Evolutionary conservation across 1,140 invertebrate species (phyloP), one percentile per base, ranked within the genome.

Genomic region (Neomicropteryx cornuta): DNA sequence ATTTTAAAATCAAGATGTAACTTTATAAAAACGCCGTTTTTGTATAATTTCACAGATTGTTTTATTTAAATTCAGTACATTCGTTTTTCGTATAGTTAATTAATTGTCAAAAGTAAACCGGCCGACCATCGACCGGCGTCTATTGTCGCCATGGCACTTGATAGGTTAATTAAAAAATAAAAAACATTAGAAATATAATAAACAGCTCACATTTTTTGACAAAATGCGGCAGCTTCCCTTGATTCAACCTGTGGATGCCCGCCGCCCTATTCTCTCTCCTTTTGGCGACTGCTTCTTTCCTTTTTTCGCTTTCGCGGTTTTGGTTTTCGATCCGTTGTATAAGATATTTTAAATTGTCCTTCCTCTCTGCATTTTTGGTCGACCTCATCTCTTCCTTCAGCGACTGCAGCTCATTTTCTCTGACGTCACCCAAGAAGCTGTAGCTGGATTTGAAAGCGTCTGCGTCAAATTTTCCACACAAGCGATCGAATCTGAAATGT

Each of bases 161-260:
- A 5, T 40, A 10, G 10, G 23, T 19, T 6, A 22, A 28, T 16
- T 10, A 27, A 13, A 40, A 27, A 43, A 2, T 20, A 20, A 20
- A 22, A 36, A 18, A n/a, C 16, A 31, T 27, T 8, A 35, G 18
- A 20, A 28, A 47, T 20, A 27, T 20, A 40, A 44, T 43, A 30
- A 41, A 24, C 32, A 43, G 66, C 71, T 76, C 74, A 90, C 87
- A 82, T 76, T 89, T 90, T 52, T 81, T 89, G 37, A 81, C 71
- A 49, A 76, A 87, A 20, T 67, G 62, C 18, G 83, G 83, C 37
- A 74, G 75, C 44, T 73, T 72, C 20, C 81, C 81, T 46, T 73
- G 59, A 47, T 69, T 72, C 1, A 81, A 70, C 13, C 72, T 66
- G 34, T 77, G 59, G 17, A 70, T 59, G 38, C 75, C 64, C 44